phyloP scores from a whole-genome alignment of 2,797 vertebrate genomes.

The Onychomys leucogaster region DNA sequence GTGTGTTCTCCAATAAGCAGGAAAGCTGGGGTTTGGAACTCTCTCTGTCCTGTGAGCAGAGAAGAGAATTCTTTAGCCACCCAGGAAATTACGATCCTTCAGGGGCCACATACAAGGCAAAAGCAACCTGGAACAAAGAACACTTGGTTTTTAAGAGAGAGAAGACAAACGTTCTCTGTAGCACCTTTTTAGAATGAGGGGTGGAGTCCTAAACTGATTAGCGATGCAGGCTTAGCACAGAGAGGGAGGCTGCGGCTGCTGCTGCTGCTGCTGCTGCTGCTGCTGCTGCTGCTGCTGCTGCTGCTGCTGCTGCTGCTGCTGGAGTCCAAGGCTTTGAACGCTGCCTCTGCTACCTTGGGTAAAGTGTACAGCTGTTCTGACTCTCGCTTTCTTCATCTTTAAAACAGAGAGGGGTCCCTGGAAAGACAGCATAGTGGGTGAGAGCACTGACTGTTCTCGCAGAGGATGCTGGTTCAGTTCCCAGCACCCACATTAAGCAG shows the following conservation, averaged over 20 bases:
- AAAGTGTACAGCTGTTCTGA: neutral
- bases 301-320: neutral
- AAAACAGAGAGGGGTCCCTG: neutral
- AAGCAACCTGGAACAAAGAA: constrained; percentile 41
- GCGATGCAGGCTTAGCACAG: fast-evolving
- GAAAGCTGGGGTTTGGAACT: neutral
- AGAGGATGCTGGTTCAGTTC: neutral
- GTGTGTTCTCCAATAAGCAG: constrained; percentile 52
- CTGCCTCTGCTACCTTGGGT: neutral
- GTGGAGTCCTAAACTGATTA: neutral
- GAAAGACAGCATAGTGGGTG: neutral
- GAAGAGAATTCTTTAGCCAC: neutral
- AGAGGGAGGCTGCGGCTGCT: neutral
- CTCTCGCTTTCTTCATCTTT: constrained; percentile 20
- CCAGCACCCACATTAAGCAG: neutral
- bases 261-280: neutral
- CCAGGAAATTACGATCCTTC: neutral
- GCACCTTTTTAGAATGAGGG: neutral
- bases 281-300: neutral
- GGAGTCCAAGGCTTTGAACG: neutral
- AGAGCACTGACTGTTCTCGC: neutral
- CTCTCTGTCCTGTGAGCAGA: neutral
- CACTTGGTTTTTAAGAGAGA: neutral
- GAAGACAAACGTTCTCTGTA: neutral
- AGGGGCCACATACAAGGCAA: neutral